Conservation (phyloP, 2,797 vertebrate species). For the Rachycentron canadum region DNA sequence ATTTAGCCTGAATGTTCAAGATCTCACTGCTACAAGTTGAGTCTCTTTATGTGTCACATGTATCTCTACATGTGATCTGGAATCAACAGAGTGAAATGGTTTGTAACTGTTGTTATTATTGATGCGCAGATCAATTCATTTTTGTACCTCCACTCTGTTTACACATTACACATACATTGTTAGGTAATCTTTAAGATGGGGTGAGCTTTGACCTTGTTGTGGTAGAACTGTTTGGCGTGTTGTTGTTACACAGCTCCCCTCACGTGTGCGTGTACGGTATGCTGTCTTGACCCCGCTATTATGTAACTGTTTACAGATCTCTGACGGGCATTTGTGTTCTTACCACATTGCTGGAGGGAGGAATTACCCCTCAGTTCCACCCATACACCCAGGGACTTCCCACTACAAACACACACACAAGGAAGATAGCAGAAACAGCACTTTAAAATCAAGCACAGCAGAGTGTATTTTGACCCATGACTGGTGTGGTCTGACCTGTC, state of each 20-base stretch:
- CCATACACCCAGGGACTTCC: background rate
- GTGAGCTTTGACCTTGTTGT: conserved; percentile 31
- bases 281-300: background rate
- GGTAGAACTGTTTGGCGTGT: background rate
- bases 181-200: conserved; percentile 10
- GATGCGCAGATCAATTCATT: too few species aligned
- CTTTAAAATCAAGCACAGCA: background rate
- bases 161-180: background rate
- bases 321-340: conserved; percentile 1
- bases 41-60: too few species aligned
- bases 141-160: background rate
- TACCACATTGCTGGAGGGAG: conserved; percentile 22
- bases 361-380: conserved; percentile 10
- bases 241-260: conserved; percentile 3
- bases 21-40: too few species aligned
- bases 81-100: too few species aligned
- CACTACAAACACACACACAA: background rate
- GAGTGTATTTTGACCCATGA: conserved; percentile 7
- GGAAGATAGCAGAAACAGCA: background rate
- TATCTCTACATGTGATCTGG: too few species aligned
- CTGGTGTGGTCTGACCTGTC: conserved; percentile 9
- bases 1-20: too few species aligned
- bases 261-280: background rate
- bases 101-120: too few species aligned
- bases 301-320: conserved; percentile 24